A percentile compares a stretch with the other conserved stretches of the same genome.
Conservation (phyloP, 2,888 invertebrate species). For the Melanophora roralis region DNA sequence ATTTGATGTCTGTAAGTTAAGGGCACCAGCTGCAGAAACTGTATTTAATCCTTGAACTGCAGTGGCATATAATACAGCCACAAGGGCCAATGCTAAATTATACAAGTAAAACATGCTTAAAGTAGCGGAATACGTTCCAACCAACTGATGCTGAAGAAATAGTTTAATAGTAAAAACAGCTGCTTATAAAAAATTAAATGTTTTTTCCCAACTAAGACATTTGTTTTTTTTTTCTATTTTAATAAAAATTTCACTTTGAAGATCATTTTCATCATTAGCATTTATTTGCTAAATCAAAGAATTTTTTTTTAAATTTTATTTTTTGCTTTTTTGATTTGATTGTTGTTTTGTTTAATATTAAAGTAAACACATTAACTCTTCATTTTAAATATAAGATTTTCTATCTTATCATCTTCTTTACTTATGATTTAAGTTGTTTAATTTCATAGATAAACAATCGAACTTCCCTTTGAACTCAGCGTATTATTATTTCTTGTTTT, state of each 20-base stretch:
- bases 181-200: slow-evolving; percentile 19
- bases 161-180: background rate
- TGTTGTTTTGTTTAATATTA: slow-evolving; percentile 40
- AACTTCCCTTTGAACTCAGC: slow-evolving; percentile 57
- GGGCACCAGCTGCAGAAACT: background rate
- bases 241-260: slow-evolving; percentile 47
- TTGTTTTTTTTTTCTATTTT: slow-evolving; percentile 31
- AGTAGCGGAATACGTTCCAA: background rate
- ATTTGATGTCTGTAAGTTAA: slow-evolving; percentile 64
- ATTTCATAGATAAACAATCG: slow-evolving; percentile 57
- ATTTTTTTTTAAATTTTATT: slow-evolving; percentile 24
- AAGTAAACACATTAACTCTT: slow-evolving; percentile 59
- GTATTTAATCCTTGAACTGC: slow-evolving; percentile 26
- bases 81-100: slow-evolving; percentile 10
- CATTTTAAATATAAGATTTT: slow-evolving; percentile 28
- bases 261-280: slow-evolving; percentile 41
- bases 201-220: background rate
- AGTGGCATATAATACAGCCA: background rate
- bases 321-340: slow-evolving; percentile 24
- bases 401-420: slow-evolving; percentile 19
- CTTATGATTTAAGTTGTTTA: slow-evolving; percentile 45
- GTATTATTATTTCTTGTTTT: slow-evolving; percentile 32
- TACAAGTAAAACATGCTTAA: background rate
- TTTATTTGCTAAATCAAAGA: slow-evolving; percentile 13
- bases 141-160: slow-evolving; percentile 3